A percentile compares a stretch with the other conserved stretches of the same genome.
Conservation (phyloP, 2,888 invertebrate genomes). For the Ypsolopha sequella region DNA sequence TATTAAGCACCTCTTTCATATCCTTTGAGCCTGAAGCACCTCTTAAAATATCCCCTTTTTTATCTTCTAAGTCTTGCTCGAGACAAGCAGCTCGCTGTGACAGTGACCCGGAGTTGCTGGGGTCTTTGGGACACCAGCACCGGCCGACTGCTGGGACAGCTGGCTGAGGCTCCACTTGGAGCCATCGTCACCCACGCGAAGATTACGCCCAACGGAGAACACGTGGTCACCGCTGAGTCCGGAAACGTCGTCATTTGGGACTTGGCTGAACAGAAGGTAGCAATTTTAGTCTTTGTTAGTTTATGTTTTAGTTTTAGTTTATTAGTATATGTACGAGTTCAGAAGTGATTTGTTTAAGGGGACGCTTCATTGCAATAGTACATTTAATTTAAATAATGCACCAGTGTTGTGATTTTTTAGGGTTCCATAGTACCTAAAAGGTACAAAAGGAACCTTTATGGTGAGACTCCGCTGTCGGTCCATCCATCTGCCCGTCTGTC, state of each 20-base stretch:
- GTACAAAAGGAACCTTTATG: no score
- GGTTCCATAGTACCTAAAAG: no score
- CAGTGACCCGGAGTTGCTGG: constrained; percentile 94
- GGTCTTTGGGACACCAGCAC: constrained; percentile 94
- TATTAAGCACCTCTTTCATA: neutral
- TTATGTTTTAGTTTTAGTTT: neutral
- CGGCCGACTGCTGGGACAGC: constrained; percentile 85
- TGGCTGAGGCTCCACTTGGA: constrained; percentile 92
- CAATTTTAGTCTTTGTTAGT: neutral
- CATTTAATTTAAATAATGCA: no score
- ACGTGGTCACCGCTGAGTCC: constrained; percentile 92
- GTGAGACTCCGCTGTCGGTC: no score
- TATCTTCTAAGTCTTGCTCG: constrained; percentile 75
- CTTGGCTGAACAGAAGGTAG: constrained; percentile 47
- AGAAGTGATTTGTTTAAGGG: neutral
- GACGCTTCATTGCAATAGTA: no score
- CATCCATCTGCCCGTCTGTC: no score
- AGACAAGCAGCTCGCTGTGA: constrained; percentile 85
- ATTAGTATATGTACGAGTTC: no score
- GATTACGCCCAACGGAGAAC: constrained; percentile 86
- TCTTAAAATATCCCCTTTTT: neutral
- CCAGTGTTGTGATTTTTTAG: no score
- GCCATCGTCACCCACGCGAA: constrained; percentile 95
- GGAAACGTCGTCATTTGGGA: constrained; percentile 94
- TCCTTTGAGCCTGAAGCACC: neutral